Evolutionary conservation across 2,113 vertebrate genomes (phyloP), one percentile per base, ranked within the genome.

Genomic region (Callospermophilus lateralis): DNA sequence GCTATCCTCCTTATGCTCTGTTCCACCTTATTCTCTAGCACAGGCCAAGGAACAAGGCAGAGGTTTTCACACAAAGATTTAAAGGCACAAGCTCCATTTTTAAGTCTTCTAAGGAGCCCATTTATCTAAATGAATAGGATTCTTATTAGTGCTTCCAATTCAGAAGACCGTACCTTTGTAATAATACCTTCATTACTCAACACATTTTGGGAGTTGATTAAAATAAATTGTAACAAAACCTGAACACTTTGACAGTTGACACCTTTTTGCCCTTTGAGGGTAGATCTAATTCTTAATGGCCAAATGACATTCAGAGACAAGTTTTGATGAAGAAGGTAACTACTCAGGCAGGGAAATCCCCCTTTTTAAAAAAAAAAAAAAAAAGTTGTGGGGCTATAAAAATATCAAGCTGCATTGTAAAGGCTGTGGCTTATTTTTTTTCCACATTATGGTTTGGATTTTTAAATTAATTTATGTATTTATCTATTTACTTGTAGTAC

Each of bases 201-300:
- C 76, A 53, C 0, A 61, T 39, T 89, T 72, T 45, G 58, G 32
- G 20, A 86, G 68, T 3, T 78, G 48, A 93, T 93, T 70, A 89
- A 81, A 97, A 72, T 79, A 79, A 89, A 42, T 73, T 6, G 16
- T 20, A 63, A 90, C 16, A 45, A 34, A 63, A 85, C 67, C 13
- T 78, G 51, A 91, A 53, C 81, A 81, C n/a, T 80, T 84, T 68
- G 89, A 67, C 39, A 86, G 8, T 19, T 79, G 51, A 76, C 73
- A 79, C 22, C 68, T 70, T 93, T 97, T 85, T 51, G 90, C n/a
- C 24, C 32, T 65, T 51, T 70, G 61, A 89, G n/a, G 39, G 19
- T 95, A 9, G 34, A 79, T 65, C 85, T 67, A 53, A 84, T 13
- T 87, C 28, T n/a, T 80, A 84, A 78, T 20, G 73, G 45, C 17